Percentiles rank a stretch among this genome's conserved stretches.
These are phyloP conservation scores for Daboia siamensis DNA, from an alignment of 2,113 vertebrate genomes.

Conservation along the genomic window DNA sequence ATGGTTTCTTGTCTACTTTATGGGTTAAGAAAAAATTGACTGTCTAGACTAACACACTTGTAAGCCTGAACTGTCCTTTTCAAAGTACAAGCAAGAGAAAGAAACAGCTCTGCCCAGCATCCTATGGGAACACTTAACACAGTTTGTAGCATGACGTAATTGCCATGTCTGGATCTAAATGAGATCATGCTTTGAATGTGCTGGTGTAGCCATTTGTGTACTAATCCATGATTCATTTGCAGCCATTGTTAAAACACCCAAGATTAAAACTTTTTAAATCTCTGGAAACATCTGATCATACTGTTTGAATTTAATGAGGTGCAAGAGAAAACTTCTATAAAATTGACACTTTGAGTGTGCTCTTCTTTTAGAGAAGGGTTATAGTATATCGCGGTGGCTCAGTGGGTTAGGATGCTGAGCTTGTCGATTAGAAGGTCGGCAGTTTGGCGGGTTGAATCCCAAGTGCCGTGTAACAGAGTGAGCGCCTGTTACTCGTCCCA, in stretches of 20 bases:
- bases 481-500: too few relatives aligned
- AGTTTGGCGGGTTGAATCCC: too few relatives aligned
- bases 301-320: slow-evolving; percentile 56
- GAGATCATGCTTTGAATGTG: slow-evolving; percentile 52
- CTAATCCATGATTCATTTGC: neutral
- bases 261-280: slow-evolving; percentile 27
- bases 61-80: neutral
- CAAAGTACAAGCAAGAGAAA: neutral
- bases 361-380: neutral
- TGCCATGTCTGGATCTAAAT: slow-evolving; percentile 19
- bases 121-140: slow-evolving; percentile 27
- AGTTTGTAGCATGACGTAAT: neutral
- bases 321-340: slow-evolving; percentile 37
- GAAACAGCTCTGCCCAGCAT: slow-evolving; percentile 21
- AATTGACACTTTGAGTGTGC: neutral
- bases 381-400: neutral
- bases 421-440: too few relatives aligned
- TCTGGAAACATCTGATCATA: slow-evolving; percentile 52
- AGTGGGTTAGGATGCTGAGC: too few relatives aligned
- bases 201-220: slow-evolving; percentile 29
- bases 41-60: neutral
- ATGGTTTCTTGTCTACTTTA: slow-evolving; percentile 10
- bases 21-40: neutral
- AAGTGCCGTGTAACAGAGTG: too few relatives aligned
- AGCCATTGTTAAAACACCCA: slow-evolving; percentile 34